Evolutionary conservation across 2,888 invertebrate genomes (phyloP).

Genomic region (Rhagium mordax): DNA sequence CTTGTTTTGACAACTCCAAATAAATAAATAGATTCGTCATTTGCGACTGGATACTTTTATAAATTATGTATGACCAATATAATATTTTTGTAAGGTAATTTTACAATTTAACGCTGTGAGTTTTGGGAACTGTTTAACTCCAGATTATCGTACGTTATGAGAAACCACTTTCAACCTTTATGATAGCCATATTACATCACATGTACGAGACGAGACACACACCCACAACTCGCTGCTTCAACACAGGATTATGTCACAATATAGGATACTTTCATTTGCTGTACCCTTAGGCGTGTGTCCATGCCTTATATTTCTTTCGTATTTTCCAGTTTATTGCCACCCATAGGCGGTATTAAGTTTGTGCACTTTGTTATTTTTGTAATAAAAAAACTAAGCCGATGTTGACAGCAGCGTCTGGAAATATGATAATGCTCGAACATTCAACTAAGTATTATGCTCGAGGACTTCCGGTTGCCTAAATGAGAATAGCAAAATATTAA

Average conservation of each 20-base stretch:
- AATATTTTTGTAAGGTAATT: too few species aligned
- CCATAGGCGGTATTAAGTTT: background rate
- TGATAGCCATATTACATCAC: background rate
- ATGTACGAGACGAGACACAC: background rate
- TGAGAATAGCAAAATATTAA: background rate
- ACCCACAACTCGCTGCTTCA: conserved; percentile 1
- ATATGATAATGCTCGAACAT: background rate
- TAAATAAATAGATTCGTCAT: too few species aligned
- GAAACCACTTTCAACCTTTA: background rate
- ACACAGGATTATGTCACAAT: conserved; percentile 26
- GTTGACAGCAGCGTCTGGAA: background rate
- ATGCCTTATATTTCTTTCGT: background rate
- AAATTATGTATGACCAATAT: too few species aligned
- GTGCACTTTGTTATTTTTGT: conserved; percentile 9
- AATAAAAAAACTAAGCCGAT: conserved; percentile 13
- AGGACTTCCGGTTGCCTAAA: background rate
- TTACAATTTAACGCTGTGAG: too few species aligned
- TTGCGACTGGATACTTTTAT: too few species aligned
- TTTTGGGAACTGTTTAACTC: too few species aligned
- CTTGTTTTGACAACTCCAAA: too few species aligned
- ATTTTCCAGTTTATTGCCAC: conserved; percentile 14
- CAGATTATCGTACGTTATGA: background rate
- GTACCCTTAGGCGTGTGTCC: conserved; percentile 16
- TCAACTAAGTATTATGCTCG: background rate
- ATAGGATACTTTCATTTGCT: conserved; percentile 18